These are phyloP conservation scores for Eumaeus atala DNA, from an alignment of 1,140 invertebrate genomes.

Conservation along the genomic window DNA sequence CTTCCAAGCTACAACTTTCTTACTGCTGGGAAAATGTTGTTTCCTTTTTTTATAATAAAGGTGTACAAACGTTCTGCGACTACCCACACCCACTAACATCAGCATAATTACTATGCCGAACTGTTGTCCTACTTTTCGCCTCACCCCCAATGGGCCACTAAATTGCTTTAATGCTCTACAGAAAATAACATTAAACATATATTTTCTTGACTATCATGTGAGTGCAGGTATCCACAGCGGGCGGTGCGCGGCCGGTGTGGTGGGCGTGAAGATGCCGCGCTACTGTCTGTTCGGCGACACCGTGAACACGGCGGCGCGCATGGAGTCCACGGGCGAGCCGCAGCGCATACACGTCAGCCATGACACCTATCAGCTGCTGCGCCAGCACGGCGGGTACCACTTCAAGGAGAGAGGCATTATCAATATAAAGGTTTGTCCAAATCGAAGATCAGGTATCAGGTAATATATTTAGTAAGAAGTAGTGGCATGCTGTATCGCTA, in stretches of 20 bases:
- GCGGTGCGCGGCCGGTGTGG: slow-evolving; percentile 85
- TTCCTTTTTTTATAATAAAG: background rate
- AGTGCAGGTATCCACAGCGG: slow-evolving; percentile 71
- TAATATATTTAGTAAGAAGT: no score
- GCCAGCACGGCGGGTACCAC: slow-evolving; percentile 80
- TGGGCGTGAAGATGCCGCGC: slow-evolving; percentile 90
- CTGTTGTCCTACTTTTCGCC: no score
- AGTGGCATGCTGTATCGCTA: no score
- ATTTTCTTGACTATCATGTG: background rate
- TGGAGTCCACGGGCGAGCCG: slow-evolving; percentile 82
- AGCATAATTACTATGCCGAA: no score
- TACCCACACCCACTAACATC: no score
- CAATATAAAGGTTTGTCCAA: slow-evolving; percentile 79
- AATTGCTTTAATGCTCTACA: no score
- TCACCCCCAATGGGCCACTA: no score
- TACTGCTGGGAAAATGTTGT: no score
- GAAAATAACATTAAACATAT: no score
- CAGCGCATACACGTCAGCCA: slow-evolving; percentile 84
- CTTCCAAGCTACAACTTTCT: no score
- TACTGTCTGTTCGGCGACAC: slow-evolving; percentile 94
- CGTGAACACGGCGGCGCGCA: slow-evolving; percentile 83
- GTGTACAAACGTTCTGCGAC: background rate
- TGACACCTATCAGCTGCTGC: slow-evolving; percentile 78
- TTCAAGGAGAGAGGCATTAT: slow-evolving; percentile 81
- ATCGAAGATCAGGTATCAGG: no score